Percentiles rank a stretch among this genome's conserved stretches.
Evolutionary conservation across 2,888 invertebrate genomes (phyloP).

Genomic region (Melangyna quadrimaculata): DNA sequence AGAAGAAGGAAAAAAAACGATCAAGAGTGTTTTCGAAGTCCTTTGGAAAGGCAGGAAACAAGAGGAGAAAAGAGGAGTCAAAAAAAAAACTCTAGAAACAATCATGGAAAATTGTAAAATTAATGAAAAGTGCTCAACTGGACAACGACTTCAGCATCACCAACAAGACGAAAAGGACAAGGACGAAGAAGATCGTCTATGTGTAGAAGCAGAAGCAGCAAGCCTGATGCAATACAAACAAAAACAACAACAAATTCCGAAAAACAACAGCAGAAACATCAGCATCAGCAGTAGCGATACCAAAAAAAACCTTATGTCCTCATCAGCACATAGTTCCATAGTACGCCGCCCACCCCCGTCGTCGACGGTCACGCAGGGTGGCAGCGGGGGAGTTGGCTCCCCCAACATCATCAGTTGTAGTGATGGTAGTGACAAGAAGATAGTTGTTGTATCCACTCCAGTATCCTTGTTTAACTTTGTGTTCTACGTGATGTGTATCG

Average conservation of each 20-base stretch:
- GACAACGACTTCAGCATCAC: conserved; percentile 56
- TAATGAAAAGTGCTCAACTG: conserved; percentile 71
- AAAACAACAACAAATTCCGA: conserved; percentile 24
- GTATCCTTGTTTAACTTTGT: conserved; percentile 79
- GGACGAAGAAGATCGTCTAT: conserved; percentile 60
- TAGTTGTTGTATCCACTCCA: conserved; percentile 55
- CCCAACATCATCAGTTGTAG: too few relatives aligned
- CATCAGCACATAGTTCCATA: conserved; percentile 47
- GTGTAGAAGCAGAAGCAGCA: conserved; percentile 38
- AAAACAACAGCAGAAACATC: conserved; percentile 30
- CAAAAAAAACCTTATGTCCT: conserved; percentile 67
- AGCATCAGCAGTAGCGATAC: conserved; percentile 52
- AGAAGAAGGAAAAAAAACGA: conserved; percentile 7
- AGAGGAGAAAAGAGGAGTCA: background rate
- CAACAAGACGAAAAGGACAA: conserved; percentile 9
- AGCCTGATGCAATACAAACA: conserved; percentile 44
- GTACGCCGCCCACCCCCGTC: conserved; percentile 53
- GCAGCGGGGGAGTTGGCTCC: background rate
- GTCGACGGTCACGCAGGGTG: conserved; percentile 34
- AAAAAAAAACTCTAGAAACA: conserved; percentile 34
- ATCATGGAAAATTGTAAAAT: conserved; percentile 62
- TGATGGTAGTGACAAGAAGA: conserved; percentile 40
- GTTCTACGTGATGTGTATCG: conserved; percentile 80
- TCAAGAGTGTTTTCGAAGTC: conserved; percentile 19
- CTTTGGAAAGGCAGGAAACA: conserved; percentile 29